These are phyloP conservation scores for Dioctria rufipes DNA, from an alignment of 2,888 invertebrate species.

Conservation along the genomic window DNA sequence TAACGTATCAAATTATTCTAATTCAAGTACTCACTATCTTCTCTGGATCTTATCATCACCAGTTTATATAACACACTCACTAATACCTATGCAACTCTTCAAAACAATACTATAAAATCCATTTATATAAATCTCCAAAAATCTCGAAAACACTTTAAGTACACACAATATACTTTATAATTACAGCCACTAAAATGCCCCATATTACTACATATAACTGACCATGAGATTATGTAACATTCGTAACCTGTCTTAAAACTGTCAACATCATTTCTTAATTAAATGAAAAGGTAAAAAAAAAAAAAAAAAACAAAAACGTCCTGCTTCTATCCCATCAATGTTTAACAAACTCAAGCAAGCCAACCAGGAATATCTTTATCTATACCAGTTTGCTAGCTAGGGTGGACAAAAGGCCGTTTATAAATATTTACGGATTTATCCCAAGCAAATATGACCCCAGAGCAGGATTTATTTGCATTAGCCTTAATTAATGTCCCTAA, in stretches of 20 bases:
- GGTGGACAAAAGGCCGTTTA: slow-evolving; percentile 59
- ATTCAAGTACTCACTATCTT: no score
- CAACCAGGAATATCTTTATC: slow-evolving; percentile 29
- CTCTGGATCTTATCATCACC: no score
- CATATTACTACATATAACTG: no score
- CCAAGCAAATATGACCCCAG: slow-evolving; percentile 65
- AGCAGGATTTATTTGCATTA: slow-evolving; percentile 65
- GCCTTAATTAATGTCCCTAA: slow-evolving; percentile 64
- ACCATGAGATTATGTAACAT: neutral
- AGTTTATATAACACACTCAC: no score
- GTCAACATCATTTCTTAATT: slow-evolving; percentile 47
- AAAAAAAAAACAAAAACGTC: no score
- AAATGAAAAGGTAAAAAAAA: slow-evolving; percentile 43
- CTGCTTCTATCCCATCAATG: slow-evolving; percentile 18
- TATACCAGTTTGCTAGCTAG: neutral
- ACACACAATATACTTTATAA: no score
- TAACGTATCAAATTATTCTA: no score
- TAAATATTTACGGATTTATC: slow-evolving; percentile 64
- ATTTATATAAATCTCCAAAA: no score
- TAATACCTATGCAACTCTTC: no score
- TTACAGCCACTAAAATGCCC: no score
- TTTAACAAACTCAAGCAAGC: slow-evolving; percentile 35
- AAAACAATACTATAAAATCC: no score
- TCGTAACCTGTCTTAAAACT: neutral
- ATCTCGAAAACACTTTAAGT: no score